Percentiles rank a stretch among this genome's conserved stretches.
Evolutionary conservation across 2,113 vertebrate genomes (phyloP).

Genomic region (Heterotis niloticus): DNA sequence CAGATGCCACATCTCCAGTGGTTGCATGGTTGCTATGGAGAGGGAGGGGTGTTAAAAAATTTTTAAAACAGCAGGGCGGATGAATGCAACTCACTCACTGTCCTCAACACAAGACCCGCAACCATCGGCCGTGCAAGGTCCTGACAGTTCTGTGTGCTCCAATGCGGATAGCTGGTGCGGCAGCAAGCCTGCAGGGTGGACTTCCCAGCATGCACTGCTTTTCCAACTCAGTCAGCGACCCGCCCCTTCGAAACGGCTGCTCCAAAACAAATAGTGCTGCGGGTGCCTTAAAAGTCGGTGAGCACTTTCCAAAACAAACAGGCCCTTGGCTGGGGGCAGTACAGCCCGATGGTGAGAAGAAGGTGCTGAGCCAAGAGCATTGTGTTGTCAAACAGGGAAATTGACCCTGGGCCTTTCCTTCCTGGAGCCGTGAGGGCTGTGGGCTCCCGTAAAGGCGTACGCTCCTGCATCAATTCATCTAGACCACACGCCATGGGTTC

Average conservation of each 20-base stretch:
- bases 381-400: slow-evolving; percentile 35
- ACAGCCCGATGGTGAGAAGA: slow-evolving; percentile 1
- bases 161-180: not conserved
- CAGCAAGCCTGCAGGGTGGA: not conserved
- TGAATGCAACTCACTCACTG: not conserved
- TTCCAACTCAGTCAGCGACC: not conserved
- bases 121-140: not conserved
- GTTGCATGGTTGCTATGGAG: too few species aligned
- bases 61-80: slow-evolving; percentile 10
- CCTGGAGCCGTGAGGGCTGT: slow-evolving; percentile 6
- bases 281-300: slow-evolving; percentile 9
- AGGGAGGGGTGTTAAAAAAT: not conserved
- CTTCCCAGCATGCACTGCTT: slow-evolving; percentile 13
- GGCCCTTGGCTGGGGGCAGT: not conserved
- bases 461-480: not conserved
- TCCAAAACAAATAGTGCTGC: slow-evolving; percentile 12
- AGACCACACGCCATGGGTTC: not conserved
- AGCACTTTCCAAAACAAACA: slow-evolving; percentile 19
- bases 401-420: slow-evolving; percentile 31
- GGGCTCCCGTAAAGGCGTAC: not conserved
- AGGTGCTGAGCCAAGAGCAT: slow-evolving; percentile 21
- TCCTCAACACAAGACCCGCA: not conserved
- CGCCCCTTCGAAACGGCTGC: not conserved
- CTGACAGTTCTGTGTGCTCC: not conserved
- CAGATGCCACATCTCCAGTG: too few species aligned